A percentile compares a stretch with the other conserved stretches of the same genome.
Conservation (phyloP, 92 coral and sea anemone genomes). For the Porites divaricata region DNA sequence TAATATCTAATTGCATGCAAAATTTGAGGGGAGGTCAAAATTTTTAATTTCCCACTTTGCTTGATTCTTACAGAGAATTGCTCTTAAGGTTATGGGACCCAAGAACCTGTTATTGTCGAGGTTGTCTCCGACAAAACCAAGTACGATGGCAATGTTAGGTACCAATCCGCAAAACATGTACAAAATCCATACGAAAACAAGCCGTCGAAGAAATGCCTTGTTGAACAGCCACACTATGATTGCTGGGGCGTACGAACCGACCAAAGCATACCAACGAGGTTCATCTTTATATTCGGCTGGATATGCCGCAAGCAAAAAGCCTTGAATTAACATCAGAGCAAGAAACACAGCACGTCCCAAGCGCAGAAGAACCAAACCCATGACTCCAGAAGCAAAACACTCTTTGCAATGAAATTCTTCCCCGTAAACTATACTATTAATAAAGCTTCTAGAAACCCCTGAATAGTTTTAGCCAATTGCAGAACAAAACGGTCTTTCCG, state of each 20-base stretch:
- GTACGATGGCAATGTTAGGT: not conserved
- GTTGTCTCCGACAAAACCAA: not conserved
- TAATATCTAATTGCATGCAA: too few relatives aligned
- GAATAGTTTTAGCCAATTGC: too few relatives aligned
- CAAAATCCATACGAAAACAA: not conserved
- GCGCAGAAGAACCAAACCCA: not conserved
- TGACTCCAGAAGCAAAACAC: not conserved
- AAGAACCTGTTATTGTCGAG: not conserved
- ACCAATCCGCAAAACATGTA: not conserved
- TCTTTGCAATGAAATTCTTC: not conserved
- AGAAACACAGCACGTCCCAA: not conserved
- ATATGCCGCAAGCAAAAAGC: slow-evolving; percentile 11
- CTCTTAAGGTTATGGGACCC: slow-evolving; percentile 6
- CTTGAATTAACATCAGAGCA: not conserved
- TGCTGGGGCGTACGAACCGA: not conserved
- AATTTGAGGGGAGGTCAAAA: too few relatives aligned
- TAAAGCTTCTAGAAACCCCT: too few relatives aligned
- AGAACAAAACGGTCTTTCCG: too few relatives aligned
- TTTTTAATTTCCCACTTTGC: too few relatives aligned
- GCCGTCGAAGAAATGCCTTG: not conserved
- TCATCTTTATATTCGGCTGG: slow-evolving; percentile 5
- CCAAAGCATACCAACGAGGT: not conserved
- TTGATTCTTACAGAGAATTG: slow-evolving; percentile 20
- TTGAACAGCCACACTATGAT: not conserved
- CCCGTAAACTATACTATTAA: too few relatives aligned